A percentile compares a stretch with the other conserved stretches of the same genome.
phyloP scores from a whole-genome alignment of 2,888 invertebrate genomes.

The Noctua janthina region DNA sequence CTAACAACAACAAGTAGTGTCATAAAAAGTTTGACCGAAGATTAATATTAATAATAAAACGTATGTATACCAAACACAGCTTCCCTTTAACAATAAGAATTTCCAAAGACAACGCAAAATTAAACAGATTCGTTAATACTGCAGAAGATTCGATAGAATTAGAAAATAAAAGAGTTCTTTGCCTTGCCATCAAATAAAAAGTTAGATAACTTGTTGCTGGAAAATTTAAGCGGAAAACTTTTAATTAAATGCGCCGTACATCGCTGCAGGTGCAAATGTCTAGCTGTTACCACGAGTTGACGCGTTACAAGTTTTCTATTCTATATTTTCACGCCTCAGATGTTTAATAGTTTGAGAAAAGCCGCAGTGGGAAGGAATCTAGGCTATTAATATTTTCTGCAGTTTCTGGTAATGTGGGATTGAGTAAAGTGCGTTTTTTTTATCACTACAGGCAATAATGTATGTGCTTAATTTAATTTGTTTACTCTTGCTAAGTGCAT shows the following conservation, averaged over 20 bases:
- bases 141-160: background rate
- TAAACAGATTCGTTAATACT: conserved; percentile 14
- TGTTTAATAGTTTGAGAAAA: background rate
- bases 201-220: conserved; percentile 21
- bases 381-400: background rate
- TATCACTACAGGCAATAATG: background rate
- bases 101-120: background rate
- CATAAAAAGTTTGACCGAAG: conserved; percentile 5
- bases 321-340: background rate
- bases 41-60: background rate
- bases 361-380: background rate
- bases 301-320: conserved; percentile 1
- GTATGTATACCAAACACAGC: background rate
- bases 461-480: background rate
- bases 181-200: conserved; percentile 22
- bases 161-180: conserved; percentile 19
- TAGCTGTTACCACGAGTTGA: background rate
- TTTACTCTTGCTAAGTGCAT: background rate
- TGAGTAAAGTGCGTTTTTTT: background rate
- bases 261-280: conserved; percentile 34
- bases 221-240: conserved; percentile 47
- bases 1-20: background rate
- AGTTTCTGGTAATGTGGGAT: background rate
- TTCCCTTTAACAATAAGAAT: background rate
- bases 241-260: conserved; percentile 40